Conservation (phyloP, 2,888 invertebrate genomes). For the Teleogryllus oceanicus region DNA sequence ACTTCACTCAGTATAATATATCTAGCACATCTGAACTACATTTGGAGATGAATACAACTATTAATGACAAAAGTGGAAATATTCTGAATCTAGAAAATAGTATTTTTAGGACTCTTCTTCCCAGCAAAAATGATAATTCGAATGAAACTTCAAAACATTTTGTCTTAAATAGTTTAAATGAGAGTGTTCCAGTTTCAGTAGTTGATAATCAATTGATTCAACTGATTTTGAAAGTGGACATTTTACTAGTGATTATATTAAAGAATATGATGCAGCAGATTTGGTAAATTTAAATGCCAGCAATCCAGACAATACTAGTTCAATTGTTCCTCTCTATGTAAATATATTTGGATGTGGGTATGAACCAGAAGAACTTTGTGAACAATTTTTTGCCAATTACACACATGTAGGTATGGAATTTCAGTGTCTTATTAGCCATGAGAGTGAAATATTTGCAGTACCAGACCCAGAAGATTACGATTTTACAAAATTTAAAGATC, state of each 20-base stretch:
- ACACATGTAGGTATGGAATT: conserved; percentile 32
- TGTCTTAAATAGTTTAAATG: too few species aligned
- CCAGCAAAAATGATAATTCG: too few species aligned
- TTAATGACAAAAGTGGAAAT: neutral
- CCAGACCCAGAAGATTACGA: conserved; percentile 31
- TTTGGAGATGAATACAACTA: neutral
- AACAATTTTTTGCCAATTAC: conserved; percentile 36
- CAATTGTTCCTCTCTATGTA: conserved; percentile 32
- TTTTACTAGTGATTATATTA: neutral
- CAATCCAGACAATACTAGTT: conserved; percentile 19
- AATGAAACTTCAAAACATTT: too few species aligned
- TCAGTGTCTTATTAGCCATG: conserved; percentile 35
- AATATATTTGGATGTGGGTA: conserved; percentile 38
- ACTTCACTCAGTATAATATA: too few species aligned
- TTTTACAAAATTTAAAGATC: conserved; percentile 26
- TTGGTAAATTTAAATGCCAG: neutral
- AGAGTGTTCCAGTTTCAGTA: too few species aligned
- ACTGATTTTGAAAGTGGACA: neutral
- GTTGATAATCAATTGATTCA: neutral
- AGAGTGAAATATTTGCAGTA: conserved; percentile 34
- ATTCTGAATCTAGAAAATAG: too few species aligned
- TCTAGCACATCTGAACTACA: too few species aligned
- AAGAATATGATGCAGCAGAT: neutral
- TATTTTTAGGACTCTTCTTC: too few species aligned
- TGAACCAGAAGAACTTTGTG: conserved; percentile 37